Percentiles rank a stretch among this genome's conserved stretches.
phyloP scores from a whole-genome alignment of 2,888 invertebrate species.

The Cabera pusaria region DNA sequence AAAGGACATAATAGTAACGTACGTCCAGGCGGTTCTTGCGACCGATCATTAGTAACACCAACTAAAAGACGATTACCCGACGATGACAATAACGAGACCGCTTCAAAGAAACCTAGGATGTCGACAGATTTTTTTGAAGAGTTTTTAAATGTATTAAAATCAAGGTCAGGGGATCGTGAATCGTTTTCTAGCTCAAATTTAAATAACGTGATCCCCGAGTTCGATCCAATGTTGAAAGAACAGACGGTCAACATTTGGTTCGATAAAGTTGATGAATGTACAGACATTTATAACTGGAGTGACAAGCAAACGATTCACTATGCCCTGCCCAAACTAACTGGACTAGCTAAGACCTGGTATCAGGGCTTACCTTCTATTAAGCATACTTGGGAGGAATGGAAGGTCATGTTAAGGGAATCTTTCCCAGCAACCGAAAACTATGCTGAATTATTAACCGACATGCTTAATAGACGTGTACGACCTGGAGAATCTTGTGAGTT shows the following conservation, averaged over 20 bases:
- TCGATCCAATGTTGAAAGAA: slow-evolving; percentile 1
- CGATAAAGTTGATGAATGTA: slow-evolving; percentile 1
- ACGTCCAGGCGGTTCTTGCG: no score
- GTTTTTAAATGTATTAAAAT: no score
- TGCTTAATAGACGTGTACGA: slow-evolving; percentile 22
- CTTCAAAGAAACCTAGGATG: no score
- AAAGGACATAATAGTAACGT: no score
- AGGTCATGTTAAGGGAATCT: slow-evolving; percentile 23
- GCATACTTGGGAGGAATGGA: slow-evolving; percentile 29
- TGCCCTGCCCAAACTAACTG: slow-evolving; percentile 22
- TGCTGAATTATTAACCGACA: slow-evolving; percentile 26
- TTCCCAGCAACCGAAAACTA: slow-evolving; percentile 28
- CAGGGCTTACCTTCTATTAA: slow-evolving; percentile 24
- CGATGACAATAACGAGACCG: no score
- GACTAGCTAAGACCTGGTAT: slow-evolving; percentile 29
- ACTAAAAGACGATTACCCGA: no score
- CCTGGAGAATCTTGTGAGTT: slow-evolving; percentile 27
- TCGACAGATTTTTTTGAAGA: no score
- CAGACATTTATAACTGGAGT: no score
- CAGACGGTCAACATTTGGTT: neutral
- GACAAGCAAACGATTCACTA: no score
- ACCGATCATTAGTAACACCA: no score
- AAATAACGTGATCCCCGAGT: slow-evolving; percentile 2
- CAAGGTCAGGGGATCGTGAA: no score
- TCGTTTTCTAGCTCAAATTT: no score